Evolutionary conservation across 1,140 invertebrate species (phyloP).

Genomic region (Paramacrobiotus metropolitanus): DNA sequence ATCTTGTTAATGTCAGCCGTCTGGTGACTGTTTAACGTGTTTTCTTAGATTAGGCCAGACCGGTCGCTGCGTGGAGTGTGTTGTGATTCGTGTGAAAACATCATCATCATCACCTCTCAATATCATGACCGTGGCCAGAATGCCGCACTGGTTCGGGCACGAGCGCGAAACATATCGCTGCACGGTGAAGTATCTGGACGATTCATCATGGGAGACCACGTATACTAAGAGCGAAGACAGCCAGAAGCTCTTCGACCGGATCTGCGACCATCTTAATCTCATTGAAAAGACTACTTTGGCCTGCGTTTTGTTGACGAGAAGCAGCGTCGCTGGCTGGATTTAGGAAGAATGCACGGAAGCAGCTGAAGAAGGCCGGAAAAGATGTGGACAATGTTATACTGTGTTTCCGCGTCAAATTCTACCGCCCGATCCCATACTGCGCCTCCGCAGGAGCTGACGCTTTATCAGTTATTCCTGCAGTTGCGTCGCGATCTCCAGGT

Average conservation of each 20-base stretch:
- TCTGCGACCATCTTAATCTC: conserved; percentile 74
- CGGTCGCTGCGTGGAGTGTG: no score
- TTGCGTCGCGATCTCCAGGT: conserved; percentile 58
- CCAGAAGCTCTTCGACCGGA: conserved; percentile 69
- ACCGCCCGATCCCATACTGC: conserved; percentile 53
- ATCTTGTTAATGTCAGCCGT: no score
- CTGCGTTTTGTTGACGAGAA: conserved; percentile 77
- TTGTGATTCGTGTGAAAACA: no score
- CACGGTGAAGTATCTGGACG: conserved; percentile 71
- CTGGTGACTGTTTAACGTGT: no score
- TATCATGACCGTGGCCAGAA: background rate
- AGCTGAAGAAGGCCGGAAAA: conserved; percentile 33
- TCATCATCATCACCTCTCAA: no score
- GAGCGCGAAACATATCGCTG: conserved; percentile 41
- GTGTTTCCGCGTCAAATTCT: conserved; percentile 80
- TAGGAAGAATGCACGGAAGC: conserved; percentile 9
- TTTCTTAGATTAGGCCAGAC: no score
- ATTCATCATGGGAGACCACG: conserved; percentile 21
- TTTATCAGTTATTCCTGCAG: conserved; percentile 79
- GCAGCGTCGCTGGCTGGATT: conserved; percentile 38
- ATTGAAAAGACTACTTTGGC: conserved; percentile 93
- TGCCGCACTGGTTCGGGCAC: background rate
- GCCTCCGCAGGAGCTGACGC: conserved; percentile 61
- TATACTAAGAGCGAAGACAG: conserved; percentile 25
- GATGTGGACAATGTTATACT: conserved; percentile 45